These are phyloP conservation scores for Plagodis pulveraria DNA, from an alignment of 2,888 invertebrate species.

Conservation along the genomic window DNA sequence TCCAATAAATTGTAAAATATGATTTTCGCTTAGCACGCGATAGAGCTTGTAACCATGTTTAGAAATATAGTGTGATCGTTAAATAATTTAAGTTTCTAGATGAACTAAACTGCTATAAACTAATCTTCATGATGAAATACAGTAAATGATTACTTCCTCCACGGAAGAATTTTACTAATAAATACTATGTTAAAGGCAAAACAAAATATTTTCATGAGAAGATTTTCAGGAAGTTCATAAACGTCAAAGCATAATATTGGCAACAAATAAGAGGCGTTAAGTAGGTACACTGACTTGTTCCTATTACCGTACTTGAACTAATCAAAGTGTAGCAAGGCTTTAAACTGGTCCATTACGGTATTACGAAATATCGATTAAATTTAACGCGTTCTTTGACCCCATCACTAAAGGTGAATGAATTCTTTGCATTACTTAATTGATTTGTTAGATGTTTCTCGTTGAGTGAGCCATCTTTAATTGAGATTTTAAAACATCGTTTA, in stretches of 20 bases:
- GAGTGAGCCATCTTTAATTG: constrained; percentile 78
- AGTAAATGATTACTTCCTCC: no score
- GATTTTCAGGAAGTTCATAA: no score
- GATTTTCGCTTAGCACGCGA: no score
- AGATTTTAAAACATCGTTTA: constrained; percentile 63
- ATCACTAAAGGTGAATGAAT: constrained; percentile 78
- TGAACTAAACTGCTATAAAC: no score
- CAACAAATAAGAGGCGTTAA: background rate
- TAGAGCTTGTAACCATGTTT: no score
- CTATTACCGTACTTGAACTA: constrained; percentile 5
- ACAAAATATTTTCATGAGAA: no score
- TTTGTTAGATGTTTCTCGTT: constrained; percentile 79
- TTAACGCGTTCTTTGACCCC: constrained; percentile 35
- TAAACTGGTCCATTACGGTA: constrained; percentile 17
- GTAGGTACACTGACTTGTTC: background rate
- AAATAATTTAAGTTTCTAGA: no score
- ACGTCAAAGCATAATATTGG: background rate
- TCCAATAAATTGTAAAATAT: no score
- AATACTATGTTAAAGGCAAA: no score
- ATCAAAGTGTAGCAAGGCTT: constrained; percentile 8
- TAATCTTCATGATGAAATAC: no score
- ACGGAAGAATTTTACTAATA: no score
- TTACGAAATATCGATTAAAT: constrained; percentile 21
- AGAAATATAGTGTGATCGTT: no score
- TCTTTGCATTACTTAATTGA: constrained; percentile 82